Evolutionary conservation across 2,797 vertebrate genomes (phyloP).

Genomic region (Dipus sagitta): DNA sequence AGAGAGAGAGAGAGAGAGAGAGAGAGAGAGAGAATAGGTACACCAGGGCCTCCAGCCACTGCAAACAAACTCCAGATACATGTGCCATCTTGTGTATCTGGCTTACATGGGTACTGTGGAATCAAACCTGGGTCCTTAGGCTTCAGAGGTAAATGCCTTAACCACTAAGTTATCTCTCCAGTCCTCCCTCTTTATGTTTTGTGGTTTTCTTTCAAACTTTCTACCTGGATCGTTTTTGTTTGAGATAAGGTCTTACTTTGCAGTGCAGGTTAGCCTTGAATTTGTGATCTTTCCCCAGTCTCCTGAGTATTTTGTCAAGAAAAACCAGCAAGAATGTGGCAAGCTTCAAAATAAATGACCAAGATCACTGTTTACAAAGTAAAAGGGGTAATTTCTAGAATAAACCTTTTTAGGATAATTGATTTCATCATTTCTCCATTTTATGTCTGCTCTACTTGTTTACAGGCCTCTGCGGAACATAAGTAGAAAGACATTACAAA

Average conservation of each 20-base stretch:
- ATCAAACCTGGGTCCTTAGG: no score
- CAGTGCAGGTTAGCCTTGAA: neutral
- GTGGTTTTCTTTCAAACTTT: no score
- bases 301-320: neutral
- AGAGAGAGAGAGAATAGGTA: no score
- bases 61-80: no score
- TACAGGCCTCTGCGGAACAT: neutral
- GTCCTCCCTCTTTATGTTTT: no score
- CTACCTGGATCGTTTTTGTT: no score
- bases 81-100: no score
- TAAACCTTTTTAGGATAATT: neutral
- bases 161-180: no score
- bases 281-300: neutral
- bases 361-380: neutral
- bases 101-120: no score
- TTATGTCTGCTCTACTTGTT: neutral
- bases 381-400: constrained; percentile 25
- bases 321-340: neutral
- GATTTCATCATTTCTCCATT: neutral
- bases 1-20: no score
- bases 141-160: no score
- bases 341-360: neutral
- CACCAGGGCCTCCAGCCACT: no score
- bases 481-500: neutral
- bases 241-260: neutral